A percentile compares a stretch with the other conserved stretches of the same genome.
phyloP scores from a whole-genome alignment of 2,888 invertebrate species.

The Lysandra coridon region DNA sequence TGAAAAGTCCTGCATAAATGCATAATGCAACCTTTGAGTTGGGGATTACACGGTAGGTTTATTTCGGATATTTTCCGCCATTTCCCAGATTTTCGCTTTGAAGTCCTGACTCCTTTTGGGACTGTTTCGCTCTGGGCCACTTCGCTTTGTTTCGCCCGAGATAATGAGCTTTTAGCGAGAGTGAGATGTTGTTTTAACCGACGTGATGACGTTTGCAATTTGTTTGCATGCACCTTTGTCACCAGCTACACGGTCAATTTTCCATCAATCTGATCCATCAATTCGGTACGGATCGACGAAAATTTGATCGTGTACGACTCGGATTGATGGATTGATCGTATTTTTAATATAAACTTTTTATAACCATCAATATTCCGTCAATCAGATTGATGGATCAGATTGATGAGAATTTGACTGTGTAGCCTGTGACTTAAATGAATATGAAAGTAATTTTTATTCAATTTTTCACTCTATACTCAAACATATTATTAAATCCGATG shows the following conservation, averaged over 20 bases:
- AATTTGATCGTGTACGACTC: too few species aligned
- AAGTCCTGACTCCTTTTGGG: neutral
- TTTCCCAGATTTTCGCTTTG: constrained; percentile 20
- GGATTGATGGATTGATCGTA: too few species aligned
- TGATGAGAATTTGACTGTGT: too few species aligned
- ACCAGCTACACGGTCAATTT: too few species aligned
- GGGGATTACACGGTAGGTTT: constrained; percentile 7
- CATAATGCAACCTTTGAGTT: constrained; percentile 27
- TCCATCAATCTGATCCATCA: too few species aligned
- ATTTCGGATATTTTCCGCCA: constrained; percentile 17
- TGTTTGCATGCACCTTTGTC: neutral
- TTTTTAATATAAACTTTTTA: too few species aligned
- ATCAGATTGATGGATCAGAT: too few species aligned
- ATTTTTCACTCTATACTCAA: neutral
- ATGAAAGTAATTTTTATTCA: neutral
- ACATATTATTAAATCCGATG: too few species aligned
- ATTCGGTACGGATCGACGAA: too few species aligned
- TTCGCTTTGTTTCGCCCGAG: neutral
- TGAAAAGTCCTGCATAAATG: constrained; percentile 25
- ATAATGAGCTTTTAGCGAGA: constrained; percentile 14
- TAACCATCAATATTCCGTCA: too few species aligned
- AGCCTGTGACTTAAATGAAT: neutral
- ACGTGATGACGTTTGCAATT: neutral
- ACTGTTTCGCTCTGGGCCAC: constrained; percentile 3
- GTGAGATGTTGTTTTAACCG: constrained; percentile 9